Conservation (phyloP, 2,797 vertebrate genomes). For the Semaprochilodus insignis region DNA sequence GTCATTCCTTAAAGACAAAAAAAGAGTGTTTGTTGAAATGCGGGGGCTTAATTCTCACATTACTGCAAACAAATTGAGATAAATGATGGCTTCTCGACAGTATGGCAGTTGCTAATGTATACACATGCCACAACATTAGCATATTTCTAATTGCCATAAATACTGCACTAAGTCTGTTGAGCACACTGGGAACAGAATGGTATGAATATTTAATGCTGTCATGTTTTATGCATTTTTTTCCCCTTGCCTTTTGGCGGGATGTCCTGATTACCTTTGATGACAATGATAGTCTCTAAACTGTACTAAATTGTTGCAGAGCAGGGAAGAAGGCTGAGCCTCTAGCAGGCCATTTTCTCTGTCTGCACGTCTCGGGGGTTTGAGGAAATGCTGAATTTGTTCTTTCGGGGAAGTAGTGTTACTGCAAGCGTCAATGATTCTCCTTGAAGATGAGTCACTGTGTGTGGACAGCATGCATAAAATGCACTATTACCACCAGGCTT, state of each 20-base stretch:
- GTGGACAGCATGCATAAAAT: background rate
- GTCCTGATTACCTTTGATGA: slow-evolving; percentile 55
- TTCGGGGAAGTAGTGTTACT: slow-evolving; percentile 12
- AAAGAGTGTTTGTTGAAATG: background rate
- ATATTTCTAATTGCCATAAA: slow-evolving; percentile 35
- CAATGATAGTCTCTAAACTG: slow-evolving; percentile 48
- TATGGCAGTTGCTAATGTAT: slow-evolving; percentile 6
- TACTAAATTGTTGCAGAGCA: slow-evolving; percentile 45
- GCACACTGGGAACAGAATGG: slow-evolving; percentile 33
- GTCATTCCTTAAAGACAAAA: background rate
- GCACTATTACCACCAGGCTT: slow-evolving; percentile 1
- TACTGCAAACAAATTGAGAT: slow-evolving; percentile 16
- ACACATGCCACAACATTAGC: slow-evolving; percentile 10
- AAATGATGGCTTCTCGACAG: background rate
- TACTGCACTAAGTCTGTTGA: slow-evolving; percentile 4
- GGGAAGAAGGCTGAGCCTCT: background rate
- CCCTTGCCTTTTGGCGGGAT: slow-evolving; percentile 37
- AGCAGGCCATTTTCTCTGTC: background rate
- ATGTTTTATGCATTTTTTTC: slow-evolving; percentile 41
- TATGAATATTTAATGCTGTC: slow-evolving; percentile 46
- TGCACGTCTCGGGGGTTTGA: background rate
- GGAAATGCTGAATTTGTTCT: slow-evolving; percentile 28
- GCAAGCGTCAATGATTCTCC: slow-evolving; percentile 3
- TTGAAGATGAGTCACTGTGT: background rate
- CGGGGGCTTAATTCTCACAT: background rate